Percentiles rank a stretch among this genome's conserved stretches.
Conservation (phyloP, 1,140 invertebrate genomes). For the Thaumetopoea pityocampa region DNA sequence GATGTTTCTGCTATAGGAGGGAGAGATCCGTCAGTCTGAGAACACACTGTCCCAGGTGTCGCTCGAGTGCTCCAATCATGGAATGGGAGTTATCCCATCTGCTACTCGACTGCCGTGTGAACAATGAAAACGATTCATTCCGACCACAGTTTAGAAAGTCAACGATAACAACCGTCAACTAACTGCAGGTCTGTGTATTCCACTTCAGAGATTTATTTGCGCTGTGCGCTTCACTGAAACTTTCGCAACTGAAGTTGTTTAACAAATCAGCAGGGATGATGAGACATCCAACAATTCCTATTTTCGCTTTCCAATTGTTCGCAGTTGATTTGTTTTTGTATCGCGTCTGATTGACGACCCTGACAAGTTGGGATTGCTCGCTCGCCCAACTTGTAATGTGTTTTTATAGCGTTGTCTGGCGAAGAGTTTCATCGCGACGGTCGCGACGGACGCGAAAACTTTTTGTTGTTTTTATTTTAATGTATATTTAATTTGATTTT, state of each 20-base stretch:
- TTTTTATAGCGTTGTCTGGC: constrained; percentile 20
- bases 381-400: constrained; percentile 33
- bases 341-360: constrained; percentile 29
- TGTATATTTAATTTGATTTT: constrained; percentile 11
- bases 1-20: constrained; percentile 49
- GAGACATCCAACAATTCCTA: constrained; percentile 40
- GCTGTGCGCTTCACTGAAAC: constrained; percentile 7
- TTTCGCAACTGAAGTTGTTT: constrained; percentile 16
- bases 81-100: constrained; percentile 59
- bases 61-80: constrained; percentile 49
- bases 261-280: constrained; percentile 37
- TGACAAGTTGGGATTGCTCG: constrained; percentile 40
- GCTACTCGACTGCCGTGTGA: constrained; percentile 13
- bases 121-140: constrained; percentile 10
- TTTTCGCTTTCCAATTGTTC: constrained; percentile 55
- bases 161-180: too few species aligned
- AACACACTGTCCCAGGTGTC: constrained; percentile 55
- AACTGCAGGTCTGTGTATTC: too few species aligned
- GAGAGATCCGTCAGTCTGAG: constrained; percentile 42
- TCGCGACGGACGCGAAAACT: neutral
- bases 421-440: neutral
- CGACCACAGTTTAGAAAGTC: constrained; percentile 6
- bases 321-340: constrained; percentile 34
- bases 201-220: too few species aligned
- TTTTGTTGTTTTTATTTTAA: constrained; percentile 10